Conservation (phyloP, 2,888 invertebrate genomes). For the Ichneumoninae sp. region DNA sequence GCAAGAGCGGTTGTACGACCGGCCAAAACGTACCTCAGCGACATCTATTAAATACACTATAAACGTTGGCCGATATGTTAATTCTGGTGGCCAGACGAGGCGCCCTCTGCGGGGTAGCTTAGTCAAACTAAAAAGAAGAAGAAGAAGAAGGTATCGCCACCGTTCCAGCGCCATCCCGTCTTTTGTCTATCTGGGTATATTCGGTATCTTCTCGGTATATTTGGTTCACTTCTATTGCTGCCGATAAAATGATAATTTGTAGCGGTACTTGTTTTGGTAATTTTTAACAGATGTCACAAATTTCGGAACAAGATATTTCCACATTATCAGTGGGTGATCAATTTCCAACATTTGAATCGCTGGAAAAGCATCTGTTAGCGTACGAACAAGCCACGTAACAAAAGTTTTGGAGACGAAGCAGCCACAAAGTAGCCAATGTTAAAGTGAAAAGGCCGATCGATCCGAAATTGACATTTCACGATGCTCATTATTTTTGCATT, state of each 20-base stretch:
- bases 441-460: neutral
- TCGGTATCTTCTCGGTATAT: no score
- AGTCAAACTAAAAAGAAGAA: no score
- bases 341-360: neutral
- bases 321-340: constrained; percentile 1
- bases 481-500: neutral
- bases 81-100: no score
- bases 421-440: neutral
- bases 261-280: neutral
- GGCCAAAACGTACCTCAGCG: no score
- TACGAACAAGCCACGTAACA: neutral
- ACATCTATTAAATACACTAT: no score
- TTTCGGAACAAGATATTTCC: neutral
- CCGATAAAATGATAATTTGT: neutral
- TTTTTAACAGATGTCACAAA: constrained; percentile 2
- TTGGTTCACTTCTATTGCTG: no score
- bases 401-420: neutral
- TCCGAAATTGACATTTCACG: neutral
- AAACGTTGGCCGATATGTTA: no score
- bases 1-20: no score
- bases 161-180: neutral
- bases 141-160: neutral
- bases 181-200: no score
- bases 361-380: neutral
- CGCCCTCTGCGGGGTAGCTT: no score